phyloP scores from a whole-genome alignment of 2,888 invertebrate genomes.

The Rotaria magnacalcarata region DNA sequence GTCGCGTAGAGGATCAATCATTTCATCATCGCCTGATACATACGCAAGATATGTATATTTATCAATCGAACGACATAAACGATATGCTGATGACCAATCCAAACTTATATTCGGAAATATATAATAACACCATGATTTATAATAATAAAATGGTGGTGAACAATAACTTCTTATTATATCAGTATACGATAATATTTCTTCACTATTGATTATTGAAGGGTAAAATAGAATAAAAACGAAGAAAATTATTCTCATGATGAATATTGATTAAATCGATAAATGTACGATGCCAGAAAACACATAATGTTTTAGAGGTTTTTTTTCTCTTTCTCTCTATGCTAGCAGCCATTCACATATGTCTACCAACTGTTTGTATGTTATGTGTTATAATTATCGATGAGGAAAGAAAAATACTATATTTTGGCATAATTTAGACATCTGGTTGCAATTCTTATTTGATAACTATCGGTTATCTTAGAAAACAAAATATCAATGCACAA shows the following conservation, averaged over 20 bases:
- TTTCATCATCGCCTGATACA: background rate
- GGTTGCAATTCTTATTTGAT: too few species aligned
- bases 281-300: too few species aligned
- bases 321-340: too few species aligned
- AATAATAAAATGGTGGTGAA: conserved; percentile 8
- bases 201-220: background rate
- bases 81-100: conserved; percentile 2
- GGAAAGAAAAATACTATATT: too few species aligned
- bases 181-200: background rate
- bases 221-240: background rate
- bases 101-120: background rate
- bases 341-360: too few species aligned
- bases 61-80: background rate
- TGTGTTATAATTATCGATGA: too few species aligned
- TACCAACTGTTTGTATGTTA: too few species aligned
- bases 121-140: background rate
- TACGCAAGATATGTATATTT: background rate
- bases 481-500: too few species aligned
- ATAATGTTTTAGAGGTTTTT: too few species aligned
- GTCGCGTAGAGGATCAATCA: background rate
- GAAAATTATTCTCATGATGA: background rate
- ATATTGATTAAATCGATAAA: too few species aligned
- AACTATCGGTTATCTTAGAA: too few species aligned
- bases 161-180: background rate
- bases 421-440: too few species aligned